Percentiles rank a stretch among this genome's conserved stretches.
Conservation (phyloP, 2,113 vertebrate genomes). For the Tursiops truncatus region DNA sequence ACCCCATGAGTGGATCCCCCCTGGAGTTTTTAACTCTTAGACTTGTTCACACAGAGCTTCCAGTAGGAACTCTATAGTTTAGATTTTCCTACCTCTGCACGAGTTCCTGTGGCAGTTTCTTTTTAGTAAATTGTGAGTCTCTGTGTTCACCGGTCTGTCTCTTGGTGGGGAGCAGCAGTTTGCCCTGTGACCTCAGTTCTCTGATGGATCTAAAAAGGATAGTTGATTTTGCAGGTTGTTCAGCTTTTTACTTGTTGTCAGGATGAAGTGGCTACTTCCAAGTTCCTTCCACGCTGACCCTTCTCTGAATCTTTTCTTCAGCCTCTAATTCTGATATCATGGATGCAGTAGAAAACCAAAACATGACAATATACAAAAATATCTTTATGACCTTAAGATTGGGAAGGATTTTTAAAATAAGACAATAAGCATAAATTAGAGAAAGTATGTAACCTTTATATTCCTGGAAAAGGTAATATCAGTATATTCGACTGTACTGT, state of each 20-base stretch:
- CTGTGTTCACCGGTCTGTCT: background rate
- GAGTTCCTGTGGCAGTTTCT: background rate
- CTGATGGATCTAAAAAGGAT: background rate
- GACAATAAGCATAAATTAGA: background rate
- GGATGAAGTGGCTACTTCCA: background rate
- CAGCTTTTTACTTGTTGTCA: background rate
- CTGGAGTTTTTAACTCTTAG: background rate
- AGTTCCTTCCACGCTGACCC: background rate
- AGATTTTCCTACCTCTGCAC: background rate
- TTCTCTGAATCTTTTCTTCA: background rate
- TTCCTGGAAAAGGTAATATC: background rate
- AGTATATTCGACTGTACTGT: background rate
- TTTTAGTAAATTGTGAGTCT: background rate
- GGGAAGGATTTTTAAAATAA: background rate
- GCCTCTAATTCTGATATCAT: conserved; percentile 4
- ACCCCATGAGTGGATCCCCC: background rate
- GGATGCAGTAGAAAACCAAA: background rate
- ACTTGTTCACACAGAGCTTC: background rate
- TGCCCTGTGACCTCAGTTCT: background rate
- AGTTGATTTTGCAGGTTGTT: conserved; percentile 18
- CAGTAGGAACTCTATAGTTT: background rate
- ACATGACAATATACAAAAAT: background rate
- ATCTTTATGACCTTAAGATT: background rate
- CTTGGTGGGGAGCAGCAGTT: background rate
- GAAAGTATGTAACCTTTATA: background rate